Percentiles rank a stretch among this genome's conserved stretches.
Conservation (phyloP, 30 jellyfish, hydroid and myxozoan species). For the Aurelia sp. region DNA sequence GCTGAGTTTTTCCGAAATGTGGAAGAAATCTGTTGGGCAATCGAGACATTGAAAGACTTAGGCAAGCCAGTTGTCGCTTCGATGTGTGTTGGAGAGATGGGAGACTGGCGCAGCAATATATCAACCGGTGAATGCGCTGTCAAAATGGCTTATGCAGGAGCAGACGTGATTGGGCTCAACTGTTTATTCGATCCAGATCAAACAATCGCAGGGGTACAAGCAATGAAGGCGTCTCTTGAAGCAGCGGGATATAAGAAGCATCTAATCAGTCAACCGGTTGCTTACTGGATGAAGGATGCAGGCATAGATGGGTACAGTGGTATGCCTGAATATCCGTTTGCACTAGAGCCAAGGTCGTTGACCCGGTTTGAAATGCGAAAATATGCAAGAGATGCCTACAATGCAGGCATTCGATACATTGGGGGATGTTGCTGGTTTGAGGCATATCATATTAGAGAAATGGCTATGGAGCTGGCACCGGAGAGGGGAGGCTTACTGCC, state of each 20-base stretch:
- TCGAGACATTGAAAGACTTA: slow-evolving; percentile 53
- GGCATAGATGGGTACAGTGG: slow-evolving; percentile 62
- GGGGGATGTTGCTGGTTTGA: slow-evolving; percentile 61
- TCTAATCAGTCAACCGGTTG: slow-evolving; percentile 71
- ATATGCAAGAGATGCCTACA: slow-evolving; percentile 57
- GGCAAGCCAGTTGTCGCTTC: slow-evolving; percentile 62
- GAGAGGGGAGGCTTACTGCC: slow-evolving; percentile 22
- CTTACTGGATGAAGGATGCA: slow-evolving; percentile 73
- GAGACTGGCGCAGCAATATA: slow-evolving; percentile 28
- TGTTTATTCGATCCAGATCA: slow-evolving; percentile 74
- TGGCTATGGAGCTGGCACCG: slow-evolving; percentile 13
- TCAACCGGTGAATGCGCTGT: slow-evolving; percentile 74
- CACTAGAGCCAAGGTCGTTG: background rate
- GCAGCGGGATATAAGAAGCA: slow-evolving; percentile 66
- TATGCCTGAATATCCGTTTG: slow-evolving; percentile 69
- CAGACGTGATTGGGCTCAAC: slow-evolving; percentile 78
- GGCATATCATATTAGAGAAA: slow-evolving; percentile 60
- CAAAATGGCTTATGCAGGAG: slow-evolving; percentile 83
- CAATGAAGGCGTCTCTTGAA: slow-evolving; percentile 61
- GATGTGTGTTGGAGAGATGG: slow-evolving; percentile 76
- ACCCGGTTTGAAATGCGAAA: slow-evolving; percentile 50
- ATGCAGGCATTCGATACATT: slow-evolving; percentile 47
- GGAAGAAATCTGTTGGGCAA: slow-evolving; percentile 82
- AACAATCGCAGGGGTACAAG: slow-evolving; percentile 30
- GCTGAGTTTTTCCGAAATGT: slow-evolving; percentile 74